phyloP scores from a whole-genome alignment of 2,888 invertebrate genomes.

The Meta bourneti region DNA sequence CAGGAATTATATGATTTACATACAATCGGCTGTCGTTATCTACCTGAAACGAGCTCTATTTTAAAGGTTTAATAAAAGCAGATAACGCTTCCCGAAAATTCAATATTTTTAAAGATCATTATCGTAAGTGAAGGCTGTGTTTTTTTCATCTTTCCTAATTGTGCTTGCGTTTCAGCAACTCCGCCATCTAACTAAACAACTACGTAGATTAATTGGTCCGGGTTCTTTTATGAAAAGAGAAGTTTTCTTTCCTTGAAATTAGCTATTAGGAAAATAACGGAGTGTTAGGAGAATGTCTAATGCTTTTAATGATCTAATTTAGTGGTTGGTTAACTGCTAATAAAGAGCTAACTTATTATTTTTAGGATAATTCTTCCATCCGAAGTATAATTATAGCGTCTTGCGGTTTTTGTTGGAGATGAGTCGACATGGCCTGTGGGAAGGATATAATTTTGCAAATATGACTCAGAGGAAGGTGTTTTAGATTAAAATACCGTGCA shows the following conservation, averaged over 20 bases:
- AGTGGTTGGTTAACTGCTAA: constrained; percentile 68
- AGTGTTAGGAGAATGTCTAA: constrained; percentile 24
- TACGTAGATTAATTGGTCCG: constrained; percentile 53
- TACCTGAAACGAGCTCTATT: constrained; percentile 16
- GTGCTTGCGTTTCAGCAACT: constrained; percentile 32
- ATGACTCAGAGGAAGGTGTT: background rate
- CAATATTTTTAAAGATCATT: constrained; percentile 61
- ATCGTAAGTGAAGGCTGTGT: constrained; percentile 1
- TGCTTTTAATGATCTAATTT: constrained; percentile 67
- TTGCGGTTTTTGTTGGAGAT: background rate
- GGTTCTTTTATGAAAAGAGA: constrained; percentile 12
- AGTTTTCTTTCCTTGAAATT: constrained; percentile 58
- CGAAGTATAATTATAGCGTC: constrained; percentile 20
- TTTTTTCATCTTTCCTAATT: constrained; percentile 38
- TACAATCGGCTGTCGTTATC: constrained; percentile 14
- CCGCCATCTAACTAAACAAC: constrained; percentile 41
- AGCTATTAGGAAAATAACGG: constrained; percentile 42
- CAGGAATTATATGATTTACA: constrained; percentile 14
- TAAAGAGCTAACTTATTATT: constrained; percentile 49
- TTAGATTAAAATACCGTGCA: background rate
- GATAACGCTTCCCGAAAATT: constrained; percentile 28
- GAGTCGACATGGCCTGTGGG: background rate
- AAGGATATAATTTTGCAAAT: background rate
- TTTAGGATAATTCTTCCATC: constrained; percentile 40
- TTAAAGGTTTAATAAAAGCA: constrained; percentile 17